Evolutionary conservation across 2,888 invertebrate genomes (phyloP).

Genomic region (Tigriopus californicus): DNA sequence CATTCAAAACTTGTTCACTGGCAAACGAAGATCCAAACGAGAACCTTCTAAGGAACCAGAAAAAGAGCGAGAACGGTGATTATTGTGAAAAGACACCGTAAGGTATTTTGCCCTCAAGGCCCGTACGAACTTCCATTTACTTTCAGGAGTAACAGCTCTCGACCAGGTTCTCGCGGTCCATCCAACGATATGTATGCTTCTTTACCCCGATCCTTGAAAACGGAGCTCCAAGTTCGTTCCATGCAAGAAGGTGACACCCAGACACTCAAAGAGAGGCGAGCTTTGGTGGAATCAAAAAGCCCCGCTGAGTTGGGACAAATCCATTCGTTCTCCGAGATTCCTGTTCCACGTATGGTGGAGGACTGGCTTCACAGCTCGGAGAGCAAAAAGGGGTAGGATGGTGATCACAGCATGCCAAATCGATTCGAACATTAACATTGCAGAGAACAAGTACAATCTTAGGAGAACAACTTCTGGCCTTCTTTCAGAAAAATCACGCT

Average conservation of each 20-base stretch:
- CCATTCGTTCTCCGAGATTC: conserved; percentile 6
- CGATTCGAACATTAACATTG: no score
- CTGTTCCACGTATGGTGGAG: not conserved
- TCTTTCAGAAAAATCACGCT: no score
- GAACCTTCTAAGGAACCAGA: not conserved
- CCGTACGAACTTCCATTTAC: not conserved
- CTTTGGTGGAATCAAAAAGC: conserved; percentile 5
- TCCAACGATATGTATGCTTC: conserved; percentile 4
- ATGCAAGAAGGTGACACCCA: not conserved
- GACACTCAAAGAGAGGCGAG: not conserved
- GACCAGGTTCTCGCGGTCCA: not conserved
- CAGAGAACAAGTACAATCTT: no score
- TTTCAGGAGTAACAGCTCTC: not conserved
- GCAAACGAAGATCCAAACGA: not conserved
- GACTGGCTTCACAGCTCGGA: not conserved
- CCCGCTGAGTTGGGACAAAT: conserved; percentile 11
- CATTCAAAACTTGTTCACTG: not conserved
- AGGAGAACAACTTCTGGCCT: not conserved
- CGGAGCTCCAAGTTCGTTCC: not conserved
- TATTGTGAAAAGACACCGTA: no score
- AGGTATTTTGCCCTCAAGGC: no score
- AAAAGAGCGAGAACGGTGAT: not conserved
- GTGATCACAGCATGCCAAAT: no score
- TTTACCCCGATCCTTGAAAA: not conserved
- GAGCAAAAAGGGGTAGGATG: no score